These are phyloP conservation scores for Troides aeacus DNA, from an alignment of 2,888 invertebrate species.

Conservation along the genomic window DNA sequence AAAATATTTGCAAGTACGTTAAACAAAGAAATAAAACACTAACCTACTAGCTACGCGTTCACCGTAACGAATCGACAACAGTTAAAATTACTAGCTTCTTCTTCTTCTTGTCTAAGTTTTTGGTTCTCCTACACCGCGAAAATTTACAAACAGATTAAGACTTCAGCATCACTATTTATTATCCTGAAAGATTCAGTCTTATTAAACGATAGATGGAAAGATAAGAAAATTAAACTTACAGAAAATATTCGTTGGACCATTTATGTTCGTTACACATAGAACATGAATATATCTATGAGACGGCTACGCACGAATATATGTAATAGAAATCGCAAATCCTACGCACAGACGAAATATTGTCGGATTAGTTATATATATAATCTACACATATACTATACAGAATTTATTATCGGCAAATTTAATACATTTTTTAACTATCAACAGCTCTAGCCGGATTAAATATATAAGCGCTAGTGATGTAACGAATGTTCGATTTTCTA, in stretches of 20 bases:
- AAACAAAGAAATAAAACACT: background rate
- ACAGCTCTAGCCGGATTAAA: background rate
- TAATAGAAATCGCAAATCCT: constrained; percentile 25
- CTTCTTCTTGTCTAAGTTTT: background rate
- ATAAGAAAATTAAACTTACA: constrained; percentile 42
- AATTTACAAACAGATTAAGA: constrained; percentile 29
- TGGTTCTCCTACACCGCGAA: background rate
- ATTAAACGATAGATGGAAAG: constrained; percentile 50
- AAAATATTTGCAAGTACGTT: background rate
- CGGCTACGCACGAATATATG: constrained; percentile 24
- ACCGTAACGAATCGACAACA: background rate
- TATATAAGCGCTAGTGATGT: constrained; percentile 19
- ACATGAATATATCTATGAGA: constrained; percentile 28
- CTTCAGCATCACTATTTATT: constrained; percentile 39
- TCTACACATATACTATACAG: constrained; percentile 16
- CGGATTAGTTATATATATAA: constrained; percentile 13
- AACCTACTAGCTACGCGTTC: background rate
- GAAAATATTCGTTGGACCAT: constrained; percentile 56
- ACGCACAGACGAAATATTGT: constrained; percentile 23
- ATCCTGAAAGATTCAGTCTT: constrained; percentile 63
- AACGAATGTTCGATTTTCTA: background rate
- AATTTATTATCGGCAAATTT: constrained; percentile 12
- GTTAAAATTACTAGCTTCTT: background rate
- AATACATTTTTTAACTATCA: background rate
- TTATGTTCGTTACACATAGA: constrained; percentile 42